Percentiles rank a stretch among this genome's conserved stretches.
These are phyloP conservation scores for Scylla paramamosain DNA, from an alignment of 1,140 invertebrate species.

Conservation along the genomic window DNA sequence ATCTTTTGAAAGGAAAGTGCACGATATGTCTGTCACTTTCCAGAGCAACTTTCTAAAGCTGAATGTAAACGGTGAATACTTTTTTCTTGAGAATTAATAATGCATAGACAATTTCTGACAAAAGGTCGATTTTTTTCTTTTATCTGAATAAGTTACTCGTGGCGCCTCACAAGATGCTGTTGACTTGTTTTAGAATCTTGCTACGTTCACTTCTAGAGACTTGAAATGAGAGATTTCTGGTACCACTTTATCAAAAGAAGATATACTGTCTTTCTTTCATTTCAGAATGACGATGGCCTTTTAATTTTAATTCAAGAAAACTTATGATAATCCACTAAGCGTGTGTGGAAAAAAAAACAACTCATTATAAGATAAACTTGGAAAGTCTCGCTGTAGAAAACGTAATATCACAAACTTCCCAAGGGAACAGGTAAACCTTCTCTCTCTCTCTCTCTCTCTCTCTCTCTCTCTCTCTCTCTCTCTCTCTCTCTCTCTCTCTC, in stretches of 20 bases:
- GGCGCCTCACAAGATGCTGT: neutral
- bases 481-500: neutral
- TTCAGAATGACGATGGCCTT: too few species aligned
- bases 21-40: neutral
- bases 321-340: too few species aligned
- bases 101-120: neutral
- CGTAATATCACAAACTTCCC: too few species aligned
- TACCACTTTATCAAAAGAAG: too few species aligned
- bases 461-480: neutral
- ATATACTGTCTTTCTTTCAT: too few species aligned
- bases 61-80: neutral
- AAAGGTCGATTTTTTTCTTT: neutral
- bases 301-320: too few species aligned
- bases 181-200: neutral
- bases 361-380: too few species aligned
- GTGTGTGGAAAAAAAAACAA: too few species aligned
- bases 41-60: neutral
- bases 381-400: too few species aligned
- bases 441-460: neutral
- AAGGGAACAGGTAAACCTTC: neutral
- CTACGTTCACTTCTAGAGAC: too few species aligned
- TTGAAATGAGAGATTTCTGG: too few species aligned
- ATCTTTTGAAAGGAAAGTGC: too few species aligned
- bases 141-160: neutral
- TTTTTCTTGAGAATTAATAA: slow-evolving; percentile 14